Evolutionary conservation across 2,888 invertebrate genomes (phyloP), one percentile per base, ranked within the genome.

Genomic region (Drosophila helvetica): DNA sequence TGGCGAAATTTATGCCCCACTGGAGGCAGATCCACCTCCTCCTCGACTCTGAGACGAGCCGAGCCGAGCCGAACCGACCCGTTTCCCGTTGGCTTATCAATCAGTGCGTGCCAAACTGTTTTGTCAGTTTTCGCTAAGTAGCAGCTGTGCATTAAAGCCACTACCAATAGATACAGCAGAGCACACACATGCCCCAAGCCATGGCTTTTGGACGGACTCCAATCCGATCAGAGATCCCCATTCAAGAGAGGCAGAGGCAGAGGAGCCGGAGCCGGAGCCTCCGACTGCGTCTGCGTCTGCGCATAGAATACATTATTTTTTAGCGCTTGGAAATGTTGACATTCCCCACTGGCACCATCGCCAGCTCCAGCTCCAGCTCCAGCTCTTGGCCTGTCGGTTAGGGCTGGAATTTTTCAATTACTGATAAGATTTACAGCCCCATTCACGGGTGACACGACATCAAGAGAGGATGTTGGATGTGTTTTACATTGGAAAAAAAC

Each of bases 21-120:
- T 79, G 64, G 77, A 52, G 46, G 45, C 42, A 43, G 17, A 27
- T 27, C 18, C 52, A 46, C 60, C 60, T 17, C 58, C 10, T 27
- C 30, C 25, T 22, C 17, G 5, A 33, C 15, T 22, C n/a, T n/a
- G n/a, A n/a, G n/a, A n/a, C 52, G 22, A 22, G 5, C 6, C 45
- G 19, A 19, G 6, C 6, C 7, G 25, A 30, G 3, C 10, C 30
- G 9, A 30, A 4, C 10, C 19, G 12, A 42, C 30, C 27, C 45
- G 46, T 57, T 57, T 18, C 45, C 30, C 67, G 48, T 60, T 53
- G 46, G 85, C 84, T 88, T 86, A 88, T 86, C 86, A 88, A 88
- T 86, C 86, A 86, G 88, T 81, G 86, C 86, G 84, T 88, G 88
- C 82, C 88, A 88, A 86, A 86, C 81, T 80, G 88, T 86, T 83